phyloP scores from a whole-genome alignment of 2,113 vertebrate genomes.

The Nothocercus julius region DNA sequence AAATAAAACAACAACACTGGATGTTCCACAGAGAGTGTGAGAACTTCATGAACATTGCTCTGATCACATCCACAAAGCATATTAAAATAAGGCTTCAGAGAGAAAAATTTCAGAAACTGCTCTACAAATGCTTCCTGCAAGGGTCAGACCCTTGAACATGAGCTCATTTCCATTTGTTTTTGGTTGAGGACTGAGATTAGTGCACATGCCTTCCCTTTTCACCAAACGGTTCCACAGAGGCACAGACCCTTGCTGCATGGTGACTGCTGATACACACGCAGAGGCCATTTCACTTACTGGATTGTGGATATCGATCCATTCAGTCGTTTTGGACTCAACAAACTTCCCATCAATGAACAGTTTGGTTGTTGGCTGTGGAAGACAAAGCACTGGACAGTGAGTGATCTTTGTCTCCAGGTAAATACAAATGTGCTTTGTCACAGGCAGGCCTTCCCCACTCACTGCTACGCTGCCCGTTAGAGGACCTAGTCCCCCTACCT shows the following conservation, averaged over 20 bases:
- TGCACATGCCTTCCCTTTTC: background rate
- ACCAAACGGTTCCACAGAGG: background rate
- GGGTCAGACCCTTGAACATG: background rate
- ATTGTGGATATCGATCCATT: slow-evolving; percentile 96
- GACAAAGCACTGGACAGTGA: slow-evolving; percentile 15
- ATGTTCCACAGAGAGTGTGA: background rate
- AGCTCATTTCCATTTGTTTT: background rate
- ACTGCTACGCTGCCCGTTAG: background rate
- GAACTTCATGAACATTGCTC: background rate
- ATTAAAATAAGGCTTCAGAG: background rate
- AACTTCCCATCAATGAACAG: slow-evolving; percentile 98
- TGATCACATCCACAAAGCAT: background rate
- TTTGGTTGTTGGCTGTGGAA: slow-evolving; percentile 89
- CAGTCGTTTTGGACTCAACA: slow-evolving; percentile 91
- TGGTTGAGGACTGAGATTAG: background rate
- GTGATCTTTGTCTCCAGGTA: background rate
- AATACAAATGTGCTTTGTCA: background rate
- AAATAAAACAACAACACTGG: background rate
- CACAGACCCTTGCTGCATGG: background rate
- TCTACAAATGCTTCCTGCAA: background rate
- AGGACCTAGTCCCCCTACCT: background rate
- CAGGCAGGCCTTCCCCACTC: background rate
- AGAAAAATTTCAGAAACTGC: background rate
- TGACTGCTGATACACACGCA: background rate
- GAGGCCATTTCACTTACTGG: slow-evolving; percentile 84